Percentiles rank a stretch among this genome's conserved stretches.
Evolutionary conservation across 2,797 vertebrate species (phyloP).

Genomic region (Pseudomugil tenellus): DNA sequence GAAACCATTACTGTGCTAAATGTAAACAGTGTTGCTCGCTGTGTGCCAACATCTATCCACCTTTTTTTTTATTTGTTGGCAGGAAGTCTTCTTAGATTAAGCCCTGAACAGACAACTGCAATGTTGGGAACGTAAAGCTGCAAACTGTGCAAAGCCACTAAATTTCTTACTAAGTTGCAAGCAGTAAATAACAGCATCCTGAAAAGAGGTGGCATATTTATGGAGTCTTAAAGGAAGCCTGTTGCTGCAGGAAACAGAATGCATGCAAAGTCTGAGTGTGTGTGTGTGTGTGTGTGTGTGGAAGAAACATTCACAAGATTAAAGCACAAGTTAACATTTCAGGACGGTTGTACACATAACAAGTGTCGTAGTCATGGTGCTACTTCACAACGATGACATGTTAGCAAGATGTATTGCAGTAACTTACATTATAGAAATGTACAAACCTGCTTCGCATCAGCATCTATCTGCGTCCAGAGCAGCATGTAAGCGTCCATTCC

Average conservation of each 20-base stretch:
- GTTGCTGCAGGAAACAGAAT: slow-evolving; percentile 57
- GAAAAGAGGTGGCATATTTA: slow-evolving; percentile 58
- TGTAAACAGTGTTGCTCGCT: slow-evolving; percentile 30
- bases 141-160: slow-evolving; percentile 40
- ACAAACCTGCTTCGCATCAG: no score
- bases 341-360: background rate
- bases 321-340: background rate
- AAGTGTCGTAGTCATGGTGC: background rate
- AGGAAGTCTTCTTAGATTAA: slow-evolving; percentile 39
- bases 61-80: slow-evolving; percentile 32
- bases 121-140: slow-evolving; percentile 44
- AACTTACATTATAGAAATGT: background rate
- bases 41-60: slow-evolving; percentile 18
- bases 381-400: background rate
- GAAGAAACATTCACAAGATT: slow-evolving; percentile 6
- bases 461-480: no score
- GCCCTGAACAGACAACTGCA: slow-evolving; percentile 22
- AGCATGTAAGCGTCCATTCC: no score
- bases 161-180: slow-evolving; percentile 45
- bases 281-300: background rate
- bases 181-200: slow-evolving; percentile 49
- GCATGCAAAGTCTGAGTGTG: slow-evolving; percentile 34
- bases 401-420: background rate
- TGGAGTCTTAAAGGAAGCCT: slow-evolving; percentile 31
- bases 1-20: slow-evolving; percentile 40